A percentile compares a stretch with the other conserved stretches of the same genome.
Evolutionary conservation across 2,888 invertebrate genomes (phyloP).

Genomic region (Drosophila glabriapex): DNA sequence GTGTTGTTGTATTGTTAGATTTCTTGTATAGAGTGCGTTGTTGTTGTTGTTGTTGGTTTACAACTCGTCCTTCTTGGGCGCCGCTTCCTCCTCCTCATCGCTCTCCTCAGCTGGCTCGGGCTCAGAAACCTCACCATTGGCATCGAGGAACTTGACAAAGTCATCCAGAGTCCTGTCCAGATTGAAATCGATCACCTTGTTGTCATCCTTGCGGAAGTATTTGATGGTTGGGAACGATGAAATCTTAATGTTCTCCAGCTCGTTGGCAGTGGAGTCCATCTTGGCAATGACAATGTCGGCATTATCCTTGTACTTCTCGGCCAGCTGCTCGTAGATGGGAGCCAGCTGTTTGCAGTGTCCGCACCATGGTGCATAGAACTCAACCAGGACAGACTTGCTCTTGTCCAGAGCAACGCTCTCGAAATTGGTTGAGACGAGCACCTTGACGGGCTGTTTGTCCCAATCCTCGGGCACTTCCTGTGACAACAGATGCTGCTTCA

Average conservation of each 20-base stretch:
- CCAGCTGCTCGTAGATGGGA: constrained; percentile 98
- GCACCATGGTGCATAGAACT: constrained; percentile 99
- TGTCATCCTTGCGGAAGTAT: constrained; percentile 96
- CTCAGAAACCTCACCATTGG: constrained; percentile 92
- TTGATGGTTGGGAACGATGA: constrained; percentile 97
- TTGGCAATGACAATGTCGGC: constrained; percentile 96
- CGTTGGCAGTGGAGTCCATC: constrained; percentile 99
- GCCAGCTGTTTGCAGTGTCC: constrained; percentile 99
- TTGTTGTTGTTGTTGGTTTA: constrained; percentile 71
- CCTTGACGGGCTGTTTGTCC: constrained; percentile 97
- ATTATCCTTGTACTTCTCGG: constrained; percentile 95
- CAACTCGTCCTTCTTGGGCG: constrained; percentile 85
- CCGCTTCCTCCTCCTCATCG: constrained; percentile 81
- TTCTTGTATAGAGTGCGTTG: constrained; percentile 37
- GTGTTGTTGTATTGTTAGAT: constrained; percentile 59
- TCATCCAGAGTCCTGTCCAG: constrained; percentile 98
- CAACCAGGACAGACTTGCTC: constrained; percentile 96
- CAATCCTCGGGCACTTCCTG: constrained; percentile 98
- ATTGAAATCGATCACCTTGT: constrained; percentile 95
- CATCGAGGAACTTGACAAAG: constrained; percentile 96
- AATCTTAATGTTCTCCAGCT: constrained; percentile 97
- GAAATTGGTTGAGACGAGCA: constrained; percentile 97
- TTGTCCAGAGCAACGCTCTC: constrained; percentile 95
- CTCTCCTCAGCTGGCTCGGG: constrained; percentile 84
- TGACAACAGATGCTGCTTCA: constrained; percentile 97